phyloP scores from a whole-genome alignment of 2,888 invertebrate genomes.

The Eilema caniola region DNA sequence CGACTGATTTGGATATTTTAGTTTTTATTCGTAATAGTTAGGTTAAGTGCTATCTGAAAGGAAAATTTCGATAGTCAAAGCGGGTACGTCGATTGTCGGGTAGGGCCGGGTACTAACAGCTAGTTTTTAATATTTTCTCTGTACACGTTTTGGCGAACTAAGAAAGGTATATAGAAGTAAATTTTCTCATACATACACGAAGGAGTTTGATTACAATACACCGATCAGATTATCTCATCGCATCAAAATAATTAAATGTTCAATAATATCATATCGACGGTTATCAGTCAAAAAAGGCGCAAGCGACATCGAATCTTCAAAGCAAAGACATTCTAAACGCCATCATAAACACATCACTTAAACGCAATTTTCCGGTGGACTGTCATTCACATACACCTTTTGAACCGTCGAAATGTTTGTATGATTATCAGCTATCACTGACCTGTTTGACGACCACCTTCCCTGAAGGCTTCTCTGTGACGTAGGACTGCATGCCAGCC shows the following conservation, averaged over 20 bases:
- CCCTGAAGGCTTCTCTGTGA: constrained; percentile 68
- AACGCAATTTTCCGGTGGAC: not conserved
- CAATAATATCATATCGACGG: no score
- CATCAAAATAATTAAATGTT: not conserved
- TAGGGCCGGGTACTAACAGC: no score
- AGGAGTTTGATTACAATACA: not conserved
- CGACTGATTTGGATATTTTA: no score
- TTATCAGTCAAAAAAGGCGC: not conserved
- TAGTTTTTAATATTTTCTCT: no score
- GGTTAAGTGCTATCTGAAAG: no score
- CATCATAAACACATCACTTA: no score
- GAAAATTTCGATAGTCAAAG: no score
- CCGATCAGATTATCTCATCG: not conserved
- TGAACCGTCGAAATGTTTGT: not conserved
- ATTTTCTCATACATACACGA: no score
- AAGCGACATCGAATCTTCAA: not conserved
- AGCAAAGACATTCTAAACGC: not conserved
- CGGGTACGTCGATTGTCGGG: no score
- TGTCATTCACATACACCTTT: not conserved
- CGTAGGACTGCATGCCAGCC: constrained; percentile 90
- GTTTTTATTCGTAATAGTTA: no score
- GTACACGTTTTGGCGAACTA: no score
- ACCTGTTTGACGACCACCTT: constrained; percentile 67
- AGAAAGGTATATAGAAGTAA: no score
- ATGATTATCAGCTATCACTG: constrained; percentile 33